These are phyloP conservation scores for Eulemur coronatus DNA, from an alignment of 2,797 vertebrate genomes.

Conservation along the genomic window DNA sequence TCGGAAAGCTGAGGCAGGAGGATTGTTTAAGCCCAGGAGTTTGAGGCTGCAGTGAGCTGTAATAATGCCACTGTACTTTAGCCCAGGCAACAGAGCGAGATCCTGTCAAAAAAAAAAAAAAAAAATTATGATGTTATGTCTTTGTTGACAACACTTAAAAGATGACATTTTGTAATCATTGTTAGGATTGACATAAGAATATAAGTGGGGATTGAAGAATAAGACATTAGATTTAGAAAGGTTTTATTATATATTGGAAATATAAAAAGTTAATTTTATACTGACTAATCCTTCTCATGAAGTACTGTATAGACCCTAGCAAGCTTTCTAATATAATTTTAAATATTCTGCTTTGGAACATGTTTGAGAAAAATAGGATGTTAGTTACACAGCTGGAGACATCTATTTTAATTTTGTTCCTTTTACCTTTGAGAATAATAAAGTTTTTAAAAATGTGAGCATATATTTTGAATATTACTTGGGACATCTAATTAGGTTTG, in stretches of 20 bases:
- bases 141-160: neutral
- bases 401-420: slow-evolving; percentile 33
- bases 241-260: slow-evolving; percentile 26
- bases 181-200: slow-evolving; percentile 23
- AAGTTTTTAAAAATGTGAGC: slow-evolving; percentile 18
- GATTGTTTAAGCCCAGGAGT: neutral
- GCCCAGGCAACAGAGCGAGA: neutral
- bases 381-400: neutral
- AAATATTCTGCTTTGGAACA: neutral
- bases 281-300: neutral
- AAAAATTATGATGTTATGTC: neutral
- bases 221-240: slow-evolving; percentile 28
- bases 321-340: slow-evolving; percentile 26
- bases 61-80: neutral
- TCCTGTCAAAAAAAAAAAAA: neutral
- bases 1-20: neutral
- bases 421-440: slow-evolving; percentile 43
- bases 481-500: neutral
- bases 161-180: slow-evolving; percentile 2
- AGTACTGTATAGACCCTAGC: neutral
- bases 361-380: slow-evolving; percentile 42
- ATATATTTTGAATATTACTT: slow-evolving; percentile 47
- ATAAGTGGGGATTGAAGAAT: neutral
- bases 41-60: neutral
- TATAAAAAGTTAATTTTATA: slow-evolving; percentile 23